Base-by-base conservation (phyloP, 92 coral and sea anemone species). In the Paragorgia papillata region DNA sequence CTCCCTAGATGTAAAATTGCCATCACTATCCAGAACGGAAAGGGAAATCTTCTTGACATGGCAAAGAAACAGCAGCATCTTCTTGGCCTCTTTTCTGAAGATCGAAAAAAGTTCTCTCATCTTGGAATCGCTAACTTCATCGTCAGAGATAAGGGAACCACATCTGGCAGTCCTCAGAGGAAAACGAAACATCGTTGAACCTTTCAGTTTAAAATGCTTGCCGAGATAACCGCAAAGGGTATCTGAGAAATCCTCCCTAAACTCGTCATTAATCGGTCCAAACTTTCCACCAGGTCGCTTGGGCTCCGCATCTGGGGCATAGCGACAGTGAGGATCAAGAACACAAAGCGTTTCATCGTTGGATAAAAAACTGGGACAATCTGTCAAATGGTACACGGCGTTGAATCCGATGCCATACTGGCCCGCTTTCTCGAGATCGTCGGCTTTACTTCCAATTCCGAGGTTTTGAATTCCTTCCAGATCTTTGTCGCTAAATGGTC, bases 361-460 rank as follows among this genome's bases (percentile, higher is more conserved):
- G 24, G 95, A 88, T 46, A 94, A 37, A 53, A 94, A 94, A 60
- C 94, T 90, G 56, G 98, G 97, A 33, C 98, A 94, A 71, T 94
- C 98, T 14, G 98, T 94, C 9, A 94, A 46, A 59, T 94, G 98
- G 59, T 91, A 94, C 39, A 94, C 97, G 1, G 97, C 94, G 70
- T 89, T 94, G 76, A 94, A 88, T 6, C 98, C 98, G 30, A 94
- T 83, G 53, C 97, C 96, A 82, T 88, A 88, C 48, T 88, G 91
- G 4, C 96, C 96, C 14, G 85, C 67, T 70, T 86, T 84, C 37
- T 88, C 97, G 50, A 83, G 85, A 76, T 85, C 89, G 41, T 74
- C 82, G 1, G 83, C 60, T 75, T 88, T 93, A 83, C 91, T 80
- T 62, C 96, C 94, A 1, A 80, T 79, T 37, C 97, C 97, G 60